phyloP scores from a whole-genome alignment of 2,797 vertebrate species.

The Chrysocyon brachyurus region DNA sequence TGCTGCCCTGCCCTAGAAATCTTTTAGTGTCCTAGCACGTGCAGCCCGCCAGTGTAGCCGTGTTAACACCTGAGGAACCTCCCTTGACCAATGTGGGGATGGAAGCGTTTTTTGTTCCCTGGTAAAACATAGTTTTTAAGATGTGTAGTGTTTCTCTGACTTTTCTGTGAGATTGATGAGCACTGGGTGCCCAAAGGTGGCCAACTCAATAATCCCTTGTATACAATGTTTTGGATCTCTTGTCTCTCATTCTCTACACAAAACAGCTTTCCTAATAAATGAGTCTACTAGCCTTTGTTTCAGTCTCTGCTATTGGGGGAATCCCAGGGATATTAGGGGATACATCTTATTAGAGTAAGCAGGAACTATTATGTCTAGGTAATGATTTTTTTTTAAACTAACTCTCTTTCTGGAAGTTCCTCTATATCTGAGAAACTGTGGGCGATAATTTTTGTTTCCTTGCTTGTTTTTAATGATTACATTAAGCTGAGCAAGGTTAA shows the following conservation, averaged over 20 bases:
- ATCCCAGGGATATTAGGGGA: not conserved
- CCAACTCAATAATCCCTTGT: fast-evolving
- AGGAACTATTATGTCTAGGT: not conserved
- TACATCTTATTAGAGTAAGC: not conserved
- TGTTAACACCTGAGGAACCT: not conserved
- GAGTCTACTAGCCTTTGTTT: not conserved
- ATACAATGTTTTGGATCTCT: not conserved
- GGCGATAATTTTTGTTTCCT: not conserved
- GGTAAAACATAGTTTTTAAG: not conserved
- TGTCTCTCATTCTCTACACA: not conserved
- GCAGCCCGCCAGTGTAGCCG: not conserved
- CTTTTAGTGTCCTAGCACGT: fast-evolving
- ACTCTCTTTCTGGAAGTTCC: not conserved
- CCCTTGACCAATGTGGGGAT: not conserved
- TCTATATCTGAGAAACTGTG: not conserved
- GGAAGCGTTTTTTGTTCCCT: not conserved
- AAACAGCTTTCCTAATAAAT: not conserved
- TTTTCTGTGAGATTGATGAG: not conserved
- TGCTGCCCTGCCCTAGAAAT: not conserved
- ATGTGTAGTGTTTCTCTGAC: not conserved
- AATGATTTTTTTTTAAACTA: not conserved
- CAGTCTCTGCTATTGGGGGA: not conserved
- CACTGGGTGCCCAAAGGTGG: fast-evolving
- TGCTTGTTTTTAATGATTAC: not conserved
- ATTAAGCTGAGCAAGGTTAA: not conserved